Evolutionary conservation across 2,113 vertebrate genomes (phyloP).

Genomic region (Cyphomyrus plagiostoma): DNA sequence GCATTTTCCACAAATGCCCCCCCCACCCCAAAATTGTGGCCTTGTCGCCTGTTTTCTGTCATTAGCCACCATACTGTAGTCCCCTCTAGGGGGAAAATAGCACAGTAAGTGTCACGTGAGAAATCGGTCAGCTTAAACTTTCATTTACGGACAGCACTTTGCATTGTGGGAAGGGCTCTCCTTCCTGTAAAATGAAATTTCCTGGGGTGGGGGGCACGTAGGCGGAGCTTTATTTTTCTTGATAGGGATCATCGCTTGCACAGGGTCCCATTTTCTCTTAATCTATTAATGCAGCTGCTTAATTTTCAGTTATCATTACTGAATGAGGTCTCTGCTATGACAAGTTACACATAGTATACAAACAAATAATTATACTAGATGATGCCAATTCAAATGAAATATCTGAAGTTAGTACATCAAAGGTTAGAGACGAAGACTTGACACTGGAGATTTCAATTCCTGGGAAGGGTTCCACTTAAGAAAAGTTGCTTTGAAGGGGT

Average conservation of each 20-base stretch:
- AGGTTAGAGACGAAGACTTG: background rate
- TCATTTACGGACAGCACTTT: background rate
- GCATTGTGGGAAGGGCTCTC: background rate
- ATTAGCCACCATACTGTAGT: background rate
- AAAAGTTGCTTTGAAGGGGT: background rate
- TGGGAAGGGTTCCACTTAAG: background rate
- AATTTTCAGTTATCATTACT: background rate
- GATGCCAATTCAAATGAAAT: background rate
- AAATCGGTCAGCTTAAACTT: background rate
- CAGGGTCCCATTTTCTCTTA: background rate
- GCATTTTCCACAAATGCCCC: background rate
- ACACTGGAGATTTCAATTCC: background rate
- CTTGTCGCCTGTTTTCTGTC: background rate
- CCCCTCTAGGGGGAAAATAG: background rate
- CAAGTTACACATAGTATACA: background rate
- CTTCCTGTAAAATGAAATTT: background rate
- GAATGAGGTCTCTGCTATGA: background rate
- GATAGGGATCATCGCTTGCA: background rate
- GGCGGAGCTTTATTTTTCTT: background rate
- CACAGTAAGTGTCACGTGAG: background rate
- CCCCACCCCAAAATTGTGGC: background rate
- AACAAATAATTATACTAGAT: background rate
- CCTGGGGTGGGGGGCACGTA: background rate
- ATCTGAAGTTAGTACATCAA: background rate
- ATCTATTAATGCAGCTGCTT: background rate